A percentile compares a stretch with the other conserved stretches of the same genome.
Evolutionary conservation across 2,797 vertebrate species (phyloP).

Genomic region (Pseudotriccus pelzelni): DNA sequence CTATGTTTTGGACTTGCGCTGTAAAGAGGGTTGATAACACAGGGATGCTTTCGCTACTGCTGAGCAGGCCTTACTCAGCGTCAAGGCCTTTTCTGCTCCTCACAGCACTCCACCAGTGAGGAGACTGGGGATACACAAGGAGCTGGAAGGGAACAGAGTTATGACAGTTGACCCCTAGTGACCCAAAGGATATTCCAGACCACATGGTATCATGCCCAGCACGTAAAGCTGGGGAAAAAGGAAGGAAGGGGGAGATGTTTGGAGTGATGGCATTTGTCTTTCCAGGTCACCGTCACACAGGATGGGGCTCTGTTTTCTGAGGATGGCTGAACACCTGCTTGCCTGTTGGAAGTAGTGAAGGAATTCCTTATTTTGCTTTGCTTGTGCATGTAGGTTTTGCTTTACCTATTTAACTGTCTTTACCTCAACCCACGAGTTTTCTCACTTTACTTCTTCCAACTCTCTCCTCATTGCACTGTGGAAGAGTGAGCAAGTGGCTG

Average conservation of each 20-base stretch:
- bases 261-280: background rate
- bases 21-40: background rate
- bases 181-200: background rate
- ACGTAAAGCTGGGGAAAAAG: background rate
- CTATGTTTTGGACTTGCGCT: background rate
- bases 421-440: background rate
- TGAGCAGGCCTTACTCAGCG: background rate
- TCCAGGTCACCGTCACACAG: background rate
- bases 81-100: background rate
- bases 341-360: background rate
- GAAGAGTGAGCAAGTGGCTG: rapidly evolving
- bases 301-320: background rate
- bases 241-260: background rate
- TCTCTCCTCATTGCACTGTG: background rate
- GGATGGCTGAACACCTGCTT: background rate
- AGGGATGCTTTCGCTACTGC: background rate
- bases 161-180: background rate
- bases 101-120: background rate
- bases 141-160: background rate
- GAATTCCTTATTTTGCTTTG: background rate
- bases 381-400: background rate
- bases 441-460: background rate
- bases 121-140: background rate
- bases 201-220: background rate
- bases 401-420: background rate